These are phyloP conservation scores for Drosophila sordidula DNA, from an alignment of 2,888 invertebrate species.

Conservation along the genomic window DNA sequence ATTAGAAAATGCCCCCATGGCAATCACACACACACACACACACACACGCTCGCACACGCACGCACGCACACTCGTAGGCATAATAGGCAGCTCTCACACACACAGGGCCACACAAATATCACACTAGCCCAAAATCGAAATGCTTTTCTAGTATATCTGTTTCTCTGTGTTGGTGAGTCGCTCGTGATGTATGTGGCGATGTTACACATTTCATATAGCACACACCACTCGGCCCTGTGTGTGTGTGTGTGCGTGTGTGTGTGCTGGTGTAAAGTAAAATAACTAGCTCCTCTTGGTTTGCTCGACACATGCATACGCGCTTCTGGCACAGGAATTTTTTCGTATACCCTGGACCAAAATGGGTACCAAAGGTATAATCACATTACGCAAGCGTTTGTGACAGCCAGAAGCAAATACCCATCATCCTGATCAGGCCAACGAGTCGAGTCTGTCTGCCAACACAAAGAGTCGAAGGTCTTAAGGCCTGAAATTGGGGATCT, in stretches of 20 bases:
- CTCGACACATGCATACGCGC: conserved; percentile 32
- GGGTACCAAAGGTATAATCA: not conserved
- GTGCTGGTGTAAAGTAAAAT: conserved; percentile 31
- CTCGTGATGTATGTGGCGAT: conserved; percentile 47
- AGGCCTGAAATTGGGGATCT: not conserved
- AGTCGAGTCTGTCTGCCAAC: not conserved
- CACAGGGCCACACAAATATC: conserved; percentile 14
- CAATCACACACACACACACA: conserved; percentile 39
- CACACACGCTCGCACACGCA: conserved; percentile 14
- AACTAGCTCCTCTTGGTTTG: conserved; percentile 39
- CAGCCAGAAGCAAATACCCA: not conserved
- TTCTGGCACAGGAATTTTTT: conserved; percentile 56
- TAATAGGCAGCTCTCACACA: conserved; percentile 49
- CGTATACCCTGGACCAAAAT: conserved; percentile 3
- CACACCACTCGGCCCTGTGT: conserved; percentile 23
- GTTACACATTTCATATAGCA: conserved; percentile 76
- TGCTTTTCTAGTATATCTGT: conserved; percentile 48
- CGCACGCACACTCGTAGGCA: conserved; percentile 26
- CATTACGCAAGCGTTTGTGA: no score
- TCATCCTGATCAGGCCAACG: not conserved
- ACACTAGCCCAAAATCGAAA: conserved; percentile 52
- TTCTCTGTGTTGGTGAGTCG: conserved; percentile 48
- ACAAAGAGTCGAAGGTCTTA: no score
- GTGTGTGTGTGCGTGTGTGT: conserved; percentile 13
- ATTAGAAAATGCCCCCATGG: conserved; percentile 64